A percentile compares a stretch with the other conserved stretches of the same genome.
Conservation (phyloP, 2,113 vertebrate species). For the Pseudopipra pipra region DNA sequence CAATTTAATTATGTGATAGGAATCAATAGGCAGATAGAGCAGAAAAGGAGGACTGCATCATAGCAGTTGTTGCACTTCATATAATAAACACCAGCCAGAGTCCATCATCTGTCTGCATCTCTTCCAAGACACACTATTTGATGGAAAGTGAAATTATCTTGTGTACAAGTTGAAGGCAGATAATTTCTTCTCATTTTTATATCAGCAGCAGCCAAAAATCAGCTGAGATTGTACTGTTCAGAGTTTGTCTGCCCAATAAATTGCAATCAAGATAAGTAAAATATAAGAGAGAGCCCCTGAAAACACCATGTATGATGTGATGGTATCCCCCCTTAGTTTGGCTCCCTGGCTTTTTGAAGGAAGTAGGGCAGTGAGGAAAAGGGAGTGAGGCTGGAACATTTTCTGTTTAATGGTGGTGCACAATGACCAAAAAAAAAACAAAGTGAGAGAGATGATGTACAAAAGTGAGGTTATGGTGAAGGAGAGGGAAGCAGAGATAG, state of each 20-base stretch:
- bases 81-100: neutral
- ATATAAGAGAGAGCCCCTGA: neutral
- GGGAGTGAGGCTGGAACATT: neutral
- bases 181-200: conserved; percentile 1
- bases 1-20: conserved; percentile 50
- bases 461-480: neutral
- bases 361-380: neutral
- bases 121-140: neutral
- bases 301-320: neutral
- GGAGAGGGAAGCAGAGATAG: neutral
- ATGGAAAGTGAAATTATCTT: conserved; percentile 1
- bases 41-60: neutral
- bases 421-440: neutral
- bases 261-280: neutral
- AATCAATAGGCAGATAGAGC: conserved; percentile 11
- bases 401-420: neutral
- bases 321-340: neutral
- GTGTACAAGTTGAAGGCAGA: neutral
- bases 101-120: neutral
- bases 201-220: neutral
- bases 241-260: neutral
- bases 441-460: neutral
- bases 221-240: neutral
- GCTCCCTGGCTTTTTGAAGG: neutral
- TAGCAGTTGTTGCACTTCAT: neutral